Evolutionary conservation across 2,888 invertebrate genomes (phyloP).

Genomic region (Cremastobaeus sp.): DNA sequence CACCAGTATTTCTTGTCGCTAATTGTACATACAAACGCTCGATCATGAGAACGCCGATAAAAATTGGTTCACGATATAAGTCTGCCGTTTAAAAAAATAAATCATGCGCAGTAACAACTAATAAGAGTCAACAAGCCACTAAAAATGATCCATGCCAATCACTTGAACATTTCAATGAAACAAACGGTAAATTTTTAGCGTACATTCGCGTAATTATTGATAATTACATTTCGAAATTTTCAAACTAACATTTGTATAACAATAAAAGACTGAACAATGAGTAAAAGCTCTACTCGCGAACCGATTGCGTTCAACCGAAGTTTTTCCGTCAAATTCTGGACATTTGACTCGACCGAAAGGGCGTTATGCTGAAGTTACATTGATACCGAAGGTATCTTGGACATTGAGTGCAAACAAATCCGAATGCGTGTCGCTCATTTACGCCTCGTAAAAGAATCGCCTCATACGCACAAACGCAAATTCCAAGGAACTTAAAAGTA

Average conservation of each 20-base stretch:
- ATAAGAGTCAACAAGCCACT: background rate
- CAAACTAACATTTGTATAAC: too few species aligned
- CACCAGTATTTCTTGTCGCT: constrained; percentile 42
- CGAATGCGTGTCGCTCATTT: background rate
- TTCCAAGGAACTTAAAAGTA: constrained; percentile 11
- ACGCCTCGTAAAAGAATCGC: background rate
- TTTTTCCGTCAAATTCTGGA: too few species aligned
- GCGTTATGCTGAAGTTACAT: too few species aligned
- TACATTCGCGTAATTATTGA: too few species aligned
- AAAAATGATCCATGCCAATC: background rate
- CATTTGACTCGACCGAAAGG: too few species aligned
- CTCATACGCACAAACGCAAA: background rate
- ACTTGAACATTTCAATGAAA: background rate
- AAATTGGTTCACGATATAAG: background rate
- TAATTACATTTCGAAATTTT: too few species aligned
- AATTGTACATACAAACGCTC: constrained; percentile 26
- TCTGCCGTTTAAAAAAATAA: constrained; percentile 1
- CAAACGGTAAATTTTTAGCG: background rate
- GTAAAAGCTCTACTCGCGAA: background rate
- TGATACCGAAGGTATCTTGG: too few species aligned
- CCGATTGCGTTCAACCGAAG: too few species aligned
- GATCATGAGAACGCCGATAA: background rate
- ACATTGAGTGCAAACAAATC: too few species aligned
- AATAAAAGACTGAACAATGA: too few species aligned
- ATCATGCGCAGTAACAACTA: constrained; percentile 14